A percentile compares a stretch with the other conserved stretches of the same genome.
phyloP scores from a whole-genome alignment of 2,888 invertebrate species.

The Lasioglossum vierecki region DNA sequence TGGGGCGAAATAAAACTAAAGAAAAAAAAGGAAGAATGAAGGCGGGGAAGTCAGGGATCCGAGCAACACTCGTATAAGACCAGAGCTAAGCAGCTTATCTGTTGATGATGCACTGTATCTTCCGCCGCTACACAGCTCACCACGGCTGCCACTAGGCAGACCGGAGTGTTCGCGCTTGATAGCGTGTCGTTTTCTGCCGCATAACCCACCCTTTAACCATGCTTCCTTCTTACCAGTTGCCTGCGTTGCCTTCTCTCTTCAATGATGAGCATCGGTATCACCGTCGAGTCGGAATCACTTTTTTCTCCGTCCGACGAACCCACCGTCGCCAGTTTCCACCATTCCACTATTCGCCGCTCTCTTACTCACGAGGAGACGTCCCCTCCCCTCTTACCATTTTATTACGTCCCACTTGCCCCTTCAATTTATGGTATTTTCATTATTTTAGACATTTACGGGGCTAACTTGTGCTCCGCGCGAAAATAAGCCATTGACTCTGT shows the following conservation, averaged over 20 bases:
- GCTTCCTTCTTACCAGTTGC: slow-evolving; percentile 47
- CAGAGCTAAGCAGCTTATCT: slow-evolving; percentile 81
- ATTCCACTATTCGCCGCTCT: neutral
- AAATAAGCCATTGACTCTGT: neutral
- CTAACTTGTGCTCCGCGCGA: neutral
- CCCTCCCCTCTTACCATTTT: neutral
- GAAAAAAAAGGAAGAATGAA: neutral
- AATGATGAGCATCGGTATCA: slow-evolving; percentile 38
- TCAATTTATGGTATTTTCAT: slow-evolving; percentile 11
- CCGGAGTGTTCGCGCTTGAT: slow-evolving; percentile 79
- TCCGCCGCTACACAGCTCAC: slow-evolving; percentile 70
- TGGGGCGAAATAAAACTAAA: neutral
- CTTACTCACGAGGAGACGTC: slow-evolving; percentile 11
- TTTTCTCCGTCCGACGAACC: slow-evolving; percentile 32
- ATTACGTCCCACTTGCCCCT: neutral
- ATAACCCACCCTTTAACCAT: slow-evolving; percentile 66
- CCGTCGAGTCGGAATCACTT: slow-evolving; percentile 19
- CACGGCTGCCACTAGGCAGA: slow-evolving; percentile 42
- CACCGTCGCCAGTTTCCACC: slow-evolving; percentile 7
- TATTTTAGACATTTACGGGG: neutral
- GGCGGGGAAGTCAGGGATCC: slow-evolving; percentile 53
- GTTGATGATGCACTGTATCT: slow-evolving; percentile 81
- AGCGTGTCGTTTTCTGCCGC: slow-evolving; percentile 77
- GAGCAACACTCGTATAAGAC: slow-evolving; percentile 75
- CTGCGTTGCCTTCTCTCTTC: slow-evolving; percentile 20